Evolutionary conservation across 2,113 vertebrate genomes (phyloP).

Genomic region (Amphilophus citrinellus): DNA sequence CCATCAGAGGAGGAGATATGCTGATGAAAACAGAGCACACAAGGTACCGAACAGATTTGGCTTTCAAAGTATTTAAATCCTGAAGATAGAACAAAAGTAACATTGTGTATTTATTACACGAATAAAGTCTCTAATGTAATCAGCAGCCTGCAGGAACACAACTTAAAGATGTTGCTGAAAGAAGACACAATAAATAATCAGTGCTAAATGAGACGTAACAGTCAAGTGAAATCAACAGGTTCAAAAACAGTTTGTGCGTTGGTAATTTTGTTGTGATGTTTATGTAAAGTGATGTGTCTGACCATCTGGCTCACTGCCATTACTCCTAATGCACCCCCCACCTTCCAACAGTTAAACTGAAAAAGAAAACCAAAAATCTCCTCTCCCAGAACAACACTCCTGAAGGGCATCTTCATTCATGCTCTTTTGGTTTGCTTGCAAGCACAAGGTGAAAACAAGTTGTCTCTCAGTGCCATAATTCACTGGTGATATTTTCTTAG

Average conservation of each 20-base stretch:
- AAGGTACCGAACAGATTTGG: background rate
- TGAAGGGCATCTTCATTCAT: background rate
- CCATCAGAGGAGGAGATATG: background rate
- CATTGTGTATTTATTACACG: background rate
- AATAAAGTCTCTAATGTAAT: background rate
- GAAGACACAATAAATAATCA: constrained; percentile 34
- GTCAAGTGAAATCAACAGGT: background rate
- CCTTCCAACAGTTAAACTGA: background rate
- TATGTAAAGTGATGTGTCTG: background rate
- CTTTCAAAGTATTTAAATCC: background rate
- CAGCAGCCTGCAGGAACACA: background rate
- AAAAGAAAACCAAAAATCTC: background rate
- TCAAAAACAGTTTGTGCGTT: constrained; percentile 10
- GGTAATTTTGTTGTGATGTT: background rate
- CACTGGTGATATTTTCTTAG: background rate
- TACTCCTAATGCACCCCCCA: background rate
- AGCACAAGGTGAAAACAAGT: background rate
- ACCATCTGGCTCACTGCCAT: background rate
- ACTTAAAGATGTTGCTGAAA: constrained; percentile 18
- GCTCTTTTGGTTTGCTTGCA: background rate
- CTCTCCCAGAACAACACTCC: background rate
- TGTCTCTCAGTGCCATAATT: background rate
- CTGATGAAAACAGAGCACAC: background rate
- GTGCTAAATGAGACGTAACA: constrained; percentile 14
- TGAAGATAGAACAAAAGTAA: background rate